Percentiles rank a stretch among this genome's conserved stretches.
These are phyloP conservation scores for Equus quagga DNA, from an alignment of 2,113 vertebrate genomes.

Conservation along the genomic window DNA sequence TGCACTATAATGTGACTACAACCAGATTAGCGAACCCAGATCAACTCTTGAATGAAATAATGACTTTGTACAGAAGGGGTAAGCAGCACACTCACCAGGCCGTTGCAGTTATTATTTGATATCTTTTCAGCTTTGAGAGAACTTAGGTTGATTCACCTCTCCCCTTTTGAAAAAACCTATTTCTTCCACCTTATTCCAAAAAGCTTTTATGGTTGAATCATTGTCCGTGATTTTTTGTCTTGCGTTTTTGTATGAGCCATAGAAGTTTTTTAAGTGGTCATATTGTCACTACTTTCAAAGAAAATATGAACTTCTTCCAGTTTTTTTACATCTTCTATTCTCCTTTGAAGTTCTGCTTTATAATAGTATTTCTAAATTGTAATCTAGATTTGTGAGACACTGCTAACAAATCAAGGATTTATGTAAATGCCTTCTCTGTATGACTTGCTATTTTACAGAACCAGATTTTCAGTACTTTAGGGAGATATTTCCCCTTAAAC, in stretches of 20 bases:
- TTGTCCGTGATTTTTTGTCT: background rate
- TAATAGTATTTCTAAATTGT: background rate
- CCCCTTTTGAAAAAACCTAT: background rate
- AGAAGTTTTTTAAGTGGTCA: background rate
- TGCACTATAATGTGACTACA: slow-evolving; percentile 95
- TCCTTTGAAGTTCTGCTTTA: slow-evolving; percentile 21
- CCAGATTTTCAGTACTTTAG: background rate
- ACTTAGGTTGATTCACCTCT: background rate
- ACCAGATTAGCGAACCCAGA: slow-evolving; percentile 93
- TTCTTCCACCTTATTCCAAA: background rate
- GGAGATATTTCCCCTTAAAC: background rate
- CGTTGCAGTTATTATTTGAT: background rate
- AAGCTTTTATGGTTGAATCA: background rate
- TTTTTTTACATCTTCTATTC: slow-evolving; percentile 36
- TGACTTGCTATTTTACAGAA: background rate
- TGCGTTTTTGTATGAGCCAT: background rate
- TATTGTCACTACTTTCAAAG: background rate
- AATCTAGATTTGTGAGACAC: slow-evolving; percentile 5
- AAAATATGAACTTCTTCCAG: background rate
- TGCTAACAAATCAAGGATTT: background rate
- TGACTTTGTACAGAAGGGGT: slow-evolving; percentile 97
- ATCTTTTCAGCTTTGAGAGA: slow-evolving; percentile 2
- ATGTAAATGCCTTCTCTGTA: background rate
- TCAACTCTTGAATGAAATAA: slow-evolving; percentile 93
- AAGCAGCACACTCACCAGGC: slow-evolving; percentile 69